Base-by-base conservation (phyloP, 2,113 vertebrate species). In the Chroicocephalus ridibundus region DNA sequence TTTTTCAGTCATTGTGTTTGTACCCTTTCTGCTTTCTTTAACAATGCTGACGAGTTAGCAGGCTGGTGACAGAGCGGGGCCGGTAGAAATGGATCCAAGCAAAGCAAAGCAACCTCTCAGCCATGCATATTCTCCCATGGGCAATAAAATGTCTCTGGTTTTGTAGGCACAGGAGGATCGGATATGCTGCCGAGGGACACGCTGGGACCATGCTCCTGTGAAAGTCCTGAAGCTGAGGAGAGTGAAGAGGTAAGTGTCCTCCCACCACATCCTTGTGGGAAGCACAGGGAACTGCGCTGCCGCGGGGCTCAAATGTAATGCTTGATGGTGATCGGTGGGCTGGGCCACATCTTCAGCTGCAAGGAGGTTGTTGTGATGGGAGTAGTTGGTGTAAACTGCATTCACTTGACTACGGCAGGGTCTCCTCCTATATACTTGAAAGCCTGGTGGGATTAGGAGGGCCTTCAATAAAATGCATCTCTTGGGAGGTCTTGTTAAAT, bases 101-200 rank as follows among this genome's bases (percentile, higher is more conserved):
- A 84, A 91, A 88, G 61, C 47, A 88, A 86, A 88, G 13, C 51
- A 87, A 42, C 17, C 14, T 88, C 78, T 94, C 60, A 55, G n/a
- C 44, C 55, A 38, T 60, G 24, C 2, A 0, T 52, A 11, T 94
- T 88, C 25, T 83, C 51, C 32, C 51, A 38, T 60, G 46, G 79
- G 71, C 88, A 96, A 95, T 96, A 90, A 97, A 95, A 92, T 88
- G 24, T 90, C 75, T 97, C 91, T 95, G 82, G 55, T 97, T 97
- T 98, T 93, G 44, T 93, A 98, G 96, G 95, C 5, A 6, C 82
- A 78, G 87, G 57, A 78, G 86, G 55, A 95, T 72, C 42, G n/a
- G 69, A 83, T 78, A 27, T 71, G 68, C 74, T 94, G 64, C 72
- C 75, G 6, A 68, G 78, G 32, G 47, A 96, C 24, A 65, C 6